Conservation (phyloP, 2,888 invertebrate species). For the Drosophila diplacantha region DNA sequence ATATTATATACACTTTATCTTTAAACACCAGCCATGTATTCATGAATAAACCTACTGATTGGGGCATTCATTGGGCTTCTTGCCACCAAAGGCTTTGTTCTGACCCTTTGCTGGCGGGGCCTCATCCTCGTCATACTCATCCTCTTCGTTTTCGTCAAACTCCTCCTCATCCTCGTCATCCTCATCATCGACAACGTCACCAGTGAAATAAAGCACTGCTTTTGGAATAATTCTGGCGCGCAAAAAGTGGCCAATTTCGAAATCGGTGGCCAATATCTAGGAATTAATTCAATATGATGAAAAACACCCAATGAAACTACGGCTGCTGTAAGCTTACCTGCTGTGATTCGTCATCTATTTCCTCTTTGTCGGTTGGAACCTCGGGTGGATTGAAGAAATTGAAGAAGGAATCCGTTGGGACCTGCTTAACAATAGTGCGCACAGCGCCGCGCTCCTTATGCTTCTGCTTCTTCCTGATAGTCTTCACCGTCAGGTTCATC, state of each 20-base stretch:
- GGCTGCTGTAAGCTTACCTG: conserved; percentile 55
- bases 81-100: conserved; percentile 62
- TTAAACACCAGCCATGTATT: conserved; percentile 37
- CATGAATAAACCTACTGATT: conserved; percentile 80
- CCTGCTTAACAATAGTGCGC: conserved; percentile 95
- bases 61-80: conserved; percentile 83
- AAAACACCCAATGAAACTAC: neutral
- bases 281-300: neutral
- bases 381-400: conserved; percentile 97
- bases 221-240: conserved; percentile 97
- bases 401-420: conserved; percentile 98
- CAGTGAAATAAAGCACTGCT: conserved; percentile 97
- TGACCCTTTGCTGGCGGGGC: conserved; percentile 81
- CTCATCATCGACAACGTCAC: conserved; percentile 89
- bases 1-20: conserved; percentile 43
- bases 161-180: conserved; percentile 82
- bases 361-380: conserved; percentile 89
- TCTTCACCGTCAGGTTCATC: conserved; percentile 97
- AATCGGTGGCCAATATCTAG: conserved; percentile 91
- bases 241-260: conserved; percentile 99
- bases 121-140: conserved; percentile 81
- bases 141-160: conserved; percentile 81
- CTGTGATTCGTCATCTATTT: conserved; percentile 92
- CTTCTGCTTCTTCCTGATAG: conserved; percentile 98
- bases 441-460: conserved; percentile 96